These are phyloP conservation scores for Drosophila miranda DNA, from an alignment of 1,140 invertebrate species.

Conservation along the genomic window DNA sequence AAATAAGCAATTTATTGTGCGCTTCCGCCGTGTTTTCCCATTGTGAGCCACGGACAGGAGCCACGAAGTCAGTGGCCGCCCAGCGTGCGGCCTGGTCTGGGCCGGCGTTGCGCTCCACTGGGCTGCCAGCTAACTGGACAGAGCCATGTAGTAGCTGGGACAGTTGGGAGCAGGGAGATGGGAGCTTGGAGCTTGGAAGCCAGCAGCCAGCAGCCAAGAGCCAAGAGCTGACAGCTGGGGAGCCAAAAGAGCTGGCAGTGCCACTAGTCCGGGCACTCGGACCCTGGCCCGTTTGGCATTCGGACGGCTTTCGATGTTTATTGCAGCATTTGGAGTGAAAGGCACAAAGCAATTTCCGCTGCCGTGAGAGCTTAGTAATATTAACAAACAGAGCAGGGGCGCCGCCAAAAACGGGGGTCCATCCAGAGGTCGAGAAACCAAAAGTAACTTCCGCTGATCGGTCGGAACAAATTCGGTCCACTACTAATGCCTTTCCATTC, in stretches of 20 bases:
- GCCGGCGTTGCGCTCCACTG: conserved; percentile 34
- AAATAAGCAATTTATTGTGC: conserved; percentile 81
- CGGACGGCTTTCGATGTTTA: conserved; percentile 78
- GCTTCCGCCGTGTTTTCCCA: conserved; percentile 76
- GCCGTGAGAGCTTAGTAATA: conserved; percentile 77
- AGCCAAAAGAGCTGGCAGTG: no score
- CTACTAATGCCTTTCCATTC: no score
- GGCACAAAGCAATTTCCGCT: conserved; percentile 78
- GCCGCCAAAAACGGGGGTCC: conserved; percentile 8
- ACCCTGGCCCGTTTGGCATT: conserved; percentile 64
- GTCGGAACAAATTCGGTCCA: no score
- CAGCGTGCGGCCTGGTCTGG: conserved; percentile 52
- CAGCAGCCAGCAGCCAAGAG: no score
- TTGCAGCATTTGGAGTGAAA: conserved; percentile 77
- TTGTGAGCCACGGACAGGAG: conserved; percentile 47
- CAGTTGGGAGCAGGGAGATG: conserved; percentile 4
- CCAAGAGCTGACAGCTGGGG: no score
- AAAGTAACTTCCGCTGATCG: no score
- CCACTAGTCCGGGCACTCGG: no score
- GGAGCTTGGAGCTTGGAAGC: neutral
- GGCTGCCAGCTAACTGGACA: conserved; percentile 29
- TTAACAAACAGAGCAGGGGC: conserved; percentile 51
- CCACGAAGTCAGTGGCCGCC: conserved; percentile 49
- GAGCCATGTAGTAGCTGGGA: conserved; percentile 2
- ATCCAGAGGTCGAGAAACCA: neutral